These are phyloP conservation scores for Eulithis prunata DNA, from an alignment of 2,888 invertebrate species.

Conservation along the genomic window DNA sequence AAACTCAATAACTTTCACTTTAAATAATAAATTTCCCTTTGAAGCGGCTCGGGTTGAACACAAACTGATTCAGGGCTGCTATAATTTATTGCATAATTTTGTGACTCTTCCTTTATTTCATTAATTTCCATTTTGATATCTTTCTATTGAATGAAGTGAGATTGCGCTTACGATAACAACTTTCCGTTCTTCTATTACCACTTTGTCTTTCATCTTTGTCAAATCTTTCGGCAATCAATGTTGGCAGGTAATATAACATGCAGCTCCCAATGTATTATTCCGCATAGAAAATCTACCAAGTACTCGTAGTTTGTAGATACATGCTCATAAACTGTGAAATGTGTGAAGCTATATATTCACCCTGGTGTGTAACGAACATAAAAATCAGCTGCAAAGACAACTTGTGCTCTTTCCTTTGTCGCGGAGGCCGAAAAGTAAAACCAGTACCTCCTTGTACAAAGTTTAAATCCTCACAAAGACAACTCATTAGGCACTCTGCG, in stretches of 20 bases:
- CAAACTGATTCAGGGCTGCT: conserved; percentile 69
- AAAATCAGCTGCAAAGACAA: conserved; percentile 19
- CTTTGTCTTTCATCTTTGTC: conserved; percentile 4
- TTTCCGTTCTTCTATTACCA: conserved; percentile 1
- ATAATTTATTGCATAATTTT: conserved; percentile 55
- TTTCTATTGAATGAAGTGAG: conserved; percentile 25
- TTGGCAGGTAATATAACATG: not conserved
- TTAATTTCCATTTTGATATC: conserved; percentile 32
- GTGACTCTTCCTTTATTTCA: conserved; percentile 32
- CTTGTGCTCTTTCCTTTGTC: conserved; percentile 28
- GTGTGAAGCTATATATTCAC: not conserved
- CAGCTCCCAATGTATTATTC: not conserved
- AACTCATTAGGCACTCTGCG: conserved; percentile 70
- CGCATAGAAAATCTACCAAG: too few relatives aligned
- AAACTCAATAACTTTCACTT: conserved; percentile 82
- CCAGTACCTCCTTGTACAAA: conserved; percentile 54
- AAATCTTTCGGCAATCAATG: conserved; percentile 1
- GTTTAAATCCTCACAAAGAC: conserved; percentile 65
- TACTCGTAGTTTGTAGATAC: too few relatives aligned
- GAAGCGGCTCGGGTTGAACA: conserved; percentile 68
- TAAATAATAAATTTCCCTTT: conserved; percentile 82
- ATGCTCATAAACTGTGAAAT: not conserved
- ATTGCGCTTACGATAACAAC: conserved; percentile 20
- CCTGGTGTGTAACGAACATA: conserved; percentile 2
- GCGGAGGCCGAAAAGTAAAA: conserved; percentile 48